Conservation (phyloP, 2,797 vertebrate genomes). For the Trichosurus vulpecula region DNA sequence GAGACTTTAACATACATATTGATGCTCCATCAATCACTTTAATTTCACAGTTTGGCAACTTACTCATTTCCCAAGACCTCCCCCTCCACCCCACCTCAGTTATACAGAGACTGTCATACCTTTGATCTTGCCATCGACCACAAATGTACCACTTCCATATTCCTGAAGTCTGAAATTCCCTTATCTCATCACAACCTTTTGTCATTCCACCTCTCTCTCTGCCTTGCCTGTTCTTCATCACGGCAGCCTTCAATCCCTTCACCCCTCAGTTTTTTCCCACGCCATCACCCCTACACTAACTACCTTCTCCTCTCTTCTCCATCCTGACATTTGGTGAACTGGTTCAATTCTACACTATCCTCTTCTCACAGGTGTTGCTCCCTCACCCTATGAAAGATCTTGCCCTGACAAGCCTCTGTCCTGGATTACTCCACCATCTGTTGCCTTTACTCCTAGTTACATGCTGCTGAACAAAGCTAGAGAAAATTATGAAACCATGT, state of each 20-base stretch:
- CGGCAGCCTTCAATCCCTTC: not conserved
- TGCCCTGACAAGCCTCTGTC: not conserved
- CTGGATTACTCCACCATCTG: not conserved
- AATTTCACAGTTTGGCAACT: not conserved
- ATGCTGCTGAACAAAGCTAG: not conserved
- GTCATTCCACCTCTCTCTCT: not conserved
- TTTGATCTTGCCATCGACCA: not conserved
- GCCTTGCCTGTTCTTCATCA: not conserved
- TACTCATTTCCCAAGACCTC: not conserved
- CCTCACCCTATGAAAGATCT: not conserved
- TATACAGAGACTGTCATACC: not conserved
- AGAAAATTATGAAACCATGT: not conserved
- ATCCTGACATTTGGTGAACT: not conserved
- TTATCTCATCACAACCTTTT: not conserved
- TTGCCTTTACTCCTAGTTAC: not conserved
- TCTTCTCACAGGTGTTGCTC: not conserved
- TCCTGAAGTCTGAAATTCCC: not conserved
- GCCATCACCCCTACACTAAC: not conserved
- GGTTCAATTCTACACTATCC: not conserved
- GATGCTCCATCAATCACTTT: not conserved
- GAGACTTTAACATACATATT: not conserved
- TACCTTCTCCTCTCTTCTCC: not conserved
- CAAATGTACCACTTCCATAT: not conserved
- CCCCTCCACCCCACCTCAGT: not conserved
- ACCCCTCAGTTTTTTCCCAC: not conserved